Evolutionary conservation across 53 echinoderm and acorn worm genomes (phyloP), one percentile per base, ranked within the genome.

Genomic region (Patiria pectinifera): DNA sequence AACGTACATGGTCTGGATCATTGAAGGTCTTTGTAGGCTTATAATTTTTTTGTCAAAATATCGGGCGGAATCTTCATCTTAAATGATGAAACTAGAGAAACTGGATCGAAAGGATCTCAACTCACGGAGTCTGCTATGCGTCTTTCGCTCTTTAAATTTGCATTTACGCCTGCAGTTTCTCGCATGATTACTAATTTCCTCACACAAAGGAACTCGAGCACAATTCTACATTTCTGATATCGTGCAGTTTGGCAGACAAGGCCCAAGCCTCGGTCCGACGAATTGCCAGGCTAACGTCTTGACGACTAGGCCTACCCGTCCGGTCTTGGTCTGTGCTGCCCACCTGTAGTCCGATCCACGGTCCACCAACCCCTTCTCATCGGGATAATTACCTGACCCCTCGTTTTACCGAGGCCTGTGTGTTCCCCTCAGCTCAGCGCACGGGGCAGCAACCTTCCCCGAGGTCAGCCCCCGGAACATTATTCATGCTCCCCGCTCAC

Each of bases 391-490:
- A 15, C 15, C 69, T 15, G 35, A 35, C 15, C 16, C 69, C 69
- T 3, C 16, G 6, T 11, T 69, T 69, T 18, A 18, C 69, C 16
- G 16, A 21, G 69, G 69, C 0, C 69, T 21, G 16, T 21, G 22
- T 0, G 18, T 12, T 15, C 70, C 70, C 4, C 70, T 13, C 70
- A 70, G 70, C 74, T 24, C 22, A 10, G 8, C 74, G 22, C 74
- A 74, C 74, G 74, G 74, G 24, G 74, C 74, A 74, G 22, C 74
- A 74, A 74, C 74, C 74, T 70, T 70, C 24, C n/a, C 79, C 79
- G 79, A 78, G 79, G 79, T 78, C 79, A 78, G 1, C 79, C 46
- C 79, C 79, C 46, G 44, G 46, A 78, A 78, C 79, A 78, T 78
- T 78, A 78, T 78, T 78, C 79, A 78, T 46, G 45, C 22, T 45